Percentiles rank a stretch among this genome's conserved stretches.
Conservation (phyloP, 2,113 vertebrate species). For the Xenus cinereus region DNA sequence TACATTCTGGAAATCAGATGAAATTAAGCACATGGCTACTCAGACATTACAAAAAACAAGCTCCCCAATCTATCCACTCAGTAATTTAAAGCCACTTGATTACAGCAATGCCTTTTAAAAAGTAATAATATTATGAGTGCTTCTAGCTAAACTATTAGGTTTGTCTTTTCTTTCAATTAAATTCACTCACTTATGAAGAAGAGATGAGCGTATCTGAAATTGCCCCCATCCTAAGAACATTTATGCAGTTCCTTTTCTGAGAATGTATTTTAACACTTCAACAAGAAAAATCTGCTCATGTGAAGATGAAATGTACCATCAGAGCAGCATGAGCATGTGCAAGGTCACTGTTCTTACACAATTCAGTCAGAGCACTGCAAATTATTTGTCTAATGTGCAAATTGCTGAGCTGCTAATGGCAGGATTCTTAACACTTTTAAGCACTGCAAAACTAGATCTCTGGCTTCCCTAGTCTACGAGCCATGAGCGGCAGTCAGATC, state of each 20-base stretch:
- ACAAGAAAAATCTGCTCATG: slow-evolving; percentile 27
- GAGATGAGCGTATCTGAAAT: background rate
- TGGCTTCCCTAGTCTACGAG: background rate
- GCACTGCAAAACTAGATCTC: background rate
- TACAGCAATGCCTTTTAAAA: slow-evolving; percentile 20
- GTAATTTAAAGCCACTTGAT: slow-evolving; percentile 49
- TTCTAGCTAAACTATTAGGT: slow-evolving; percentile 33
- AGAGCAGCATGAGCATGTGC: background rate
- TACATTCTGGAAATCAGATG: background rate
- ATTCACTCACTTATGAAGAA: slow-evolving; percentile 1
- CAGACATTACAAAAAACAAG: background rate
- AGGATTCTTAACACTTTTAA: background rate
- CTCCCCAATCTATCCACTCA: background rate
- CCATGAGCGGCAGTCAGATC: background rate
- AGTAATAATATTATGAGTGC: slow-evolving; percentile 52
- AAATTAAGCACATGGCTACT: background rate
- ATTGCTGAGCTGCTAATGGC: background rate
- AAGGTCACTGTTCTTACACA: slow-evolving; percentile 21
- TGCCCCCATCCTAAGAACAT: background rate
- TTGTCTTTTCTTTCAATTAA: slow-evolving; percentile 41
- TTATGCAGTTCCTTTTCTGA: background rate
- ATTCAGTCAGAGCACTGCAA: slow-evolving; percentile 4
- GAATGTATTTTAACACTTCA: slow-evolving; percentile 20
- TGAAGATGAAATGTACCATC: slow-evolving; percentile 25
- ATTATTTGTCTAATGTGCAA: slow-evolving; percentile 36